Evolutionary conservation across 2,888 invertebrate genomes (phyloP), one percentile per base, ranked within the genome.

Genomic region (Diaprepes abbreviatus): DNA sequence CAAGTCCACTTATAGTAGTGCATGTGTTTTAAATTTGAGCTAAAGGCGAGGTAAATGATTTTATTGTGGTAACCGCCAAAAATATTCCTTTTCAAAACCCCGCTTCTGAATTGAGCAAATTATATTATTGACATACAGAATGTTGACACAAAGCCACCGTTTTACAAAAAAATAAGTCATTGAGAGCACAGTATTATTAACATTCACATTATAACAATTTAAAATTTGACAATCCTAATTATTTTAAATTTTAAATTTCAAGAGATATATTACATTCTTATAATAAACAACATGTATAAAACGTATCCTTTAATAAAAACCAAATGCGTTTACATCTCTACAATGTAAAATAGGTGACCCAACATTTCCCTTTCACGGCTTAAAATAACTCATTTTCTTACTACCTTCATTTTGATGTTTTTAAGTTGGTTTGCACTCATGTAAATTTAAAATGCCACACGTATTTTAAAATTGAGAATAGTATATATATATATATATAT

Each of bases 61-160:
- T 17, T 7, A 17, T 33, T 33, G 2, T 33, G 2, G 10, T 24
- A 7, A 33, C 33, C 33, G 7, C 33, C 33, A 33, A 33, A 33
- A 33, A 33, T 33, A 33, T 33, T 33, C 33, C 33, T 33, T 7
- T 33, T 7, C 7, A 9, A 33, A 38, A 1, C 4, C 3, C 36
- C 3, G 36, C 40, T 17, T 40, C 40, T 9, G 40, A 16, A 17
- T 40, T 40, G 40, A 40, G 40, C 40, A 40, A 40, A 40, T 36
- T 14, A 36, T 36, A 36, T 12, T 36, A 36, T 36, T 36, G 36
- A 12, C 14, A 14, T 5, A 36, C 12, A 5, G 36, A 36, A 12
- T 36, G n/a, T 36, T 10, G 12, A 12, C 36, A 12, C 12, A 4
- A 2, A 36, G 36, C 36, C n/a, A 36, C 12, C 12, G 12, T 12